Evolutionary conservation across 2,113 vertebrate species (phyloP).

Genomic region (Neopipo cinnamomea): DNA sequence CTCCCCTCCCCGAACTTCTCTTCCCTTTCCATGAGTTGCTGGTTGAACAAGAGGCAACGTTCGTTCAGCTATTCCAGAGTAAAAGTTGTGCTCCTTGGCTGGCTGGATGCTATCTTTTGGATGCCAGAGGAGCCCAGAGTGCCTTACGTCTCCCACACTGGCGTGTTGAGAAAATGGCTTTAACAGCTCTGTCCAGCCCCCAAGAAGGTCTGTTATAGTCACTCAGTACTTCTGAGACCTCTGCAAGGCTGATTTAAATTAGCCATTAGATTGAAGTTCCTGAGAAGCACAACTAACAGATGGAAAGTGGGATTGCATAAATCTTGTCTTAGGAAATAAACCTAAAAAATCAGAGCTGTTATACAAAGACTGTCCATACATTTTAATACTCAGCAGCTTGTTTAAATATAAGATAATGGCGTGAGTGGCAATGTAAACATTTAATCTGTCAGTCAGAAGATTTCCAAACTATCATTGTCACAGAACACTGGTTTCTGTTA

Average conservation of each 20-base stretch:
- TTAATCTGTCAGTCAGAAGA: background rate
- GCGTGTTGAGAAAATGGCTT: background rate
- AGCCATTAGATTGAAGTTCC: constrained; percentile 15
- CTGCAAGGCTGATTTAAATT: constrained; percentile 2
- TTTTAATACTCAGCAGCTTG: constrained; percentile 16
- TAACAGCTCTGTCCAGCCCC: background rate
- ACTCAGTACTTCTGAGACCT: background rate
- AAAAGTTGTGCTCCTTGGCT: background rate
- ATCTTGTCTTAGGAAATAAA: constrained; percentile 32
- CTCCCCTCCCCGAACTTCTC: background rate
- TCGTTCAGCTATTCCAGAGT: background rate
- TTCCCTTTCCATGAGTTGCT: background rate
- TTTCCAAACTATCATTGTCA: background rate
- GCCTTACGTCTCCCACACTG: background rate
- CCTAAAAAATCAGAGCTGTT: constrained; percentile 36
- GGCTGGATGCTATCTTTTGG: background rate
- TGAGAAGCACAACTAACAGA: constrained; percentile 56
- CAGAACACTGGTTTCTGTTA: background rate
- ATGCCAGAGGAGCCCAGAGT: background rate
- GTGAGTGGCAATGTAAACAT: background rate
- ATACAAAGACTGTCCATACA: background rate
- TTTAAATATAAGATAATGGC: constrained; percentile 4
- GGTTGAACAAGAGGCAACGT: background rate
- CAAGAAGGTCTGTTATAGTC: background rate
- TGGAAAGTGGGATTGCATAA: constrained; percentile 62